Evolutionary conservation across 1,140 invertebrate species (phyloP).

Genomic region (Plutomurus gul): DNA sequence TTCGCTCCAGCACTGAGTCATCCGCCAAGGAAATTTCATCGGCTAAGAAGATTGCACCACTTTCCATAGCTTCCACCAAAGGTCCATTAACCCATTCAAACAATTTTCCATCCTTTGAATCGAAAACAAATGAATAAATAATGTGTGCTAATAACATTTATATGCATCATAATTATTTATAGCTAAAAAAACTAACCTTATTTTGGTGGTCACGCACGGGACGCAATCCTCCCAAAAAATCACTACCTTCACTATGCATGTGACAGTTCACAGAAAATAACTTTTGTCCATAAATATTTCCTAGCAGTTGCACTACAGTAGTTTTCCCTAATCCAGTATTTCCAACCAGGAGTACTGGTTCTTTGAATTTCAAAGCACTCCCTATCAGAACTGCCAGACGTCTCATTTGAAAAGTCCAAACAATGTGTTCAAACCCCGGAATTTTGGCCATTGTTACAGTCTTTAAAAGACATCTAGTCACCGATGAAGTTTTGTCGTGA

Average conservation of each 20-base stretch:
- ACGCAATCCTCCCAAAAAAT: slow-evolving; percentile 93
- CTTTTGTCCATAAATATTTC: slow-evolving; percentile 67
- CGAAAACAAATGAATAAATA: too few relatives aligned
- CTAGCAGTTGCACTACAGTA: slow-evolving; percentile 88
- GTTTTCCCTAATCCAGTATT: slow-evolving; percentile 99
- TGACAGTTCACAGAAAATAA: slow-evolving; percentile 93
- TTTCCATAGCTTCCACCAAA: slow-evolving; percentile 85
- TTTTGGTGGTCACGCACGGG: slow-evolving; percentile 72
- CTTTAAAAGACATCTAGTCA: slow-evolving; percentile 74
- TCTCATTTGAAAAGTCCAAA: slow-evolving; percentile 92
- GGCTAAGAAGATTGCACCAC: slow-evolving; percentile 86
- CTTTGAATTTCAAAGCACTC: slow-evolving; percentile 87
- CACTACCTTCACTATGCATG: slow-evolving; percentile 96
- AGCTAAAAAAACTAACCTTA: not conserved
- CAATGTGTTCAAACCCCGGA: slow-evolving; percentile 75
- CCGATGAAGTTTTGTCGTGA: slow-evolving; percentile 72
- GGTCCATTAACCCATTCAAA: slow-evolving; percentile 99
- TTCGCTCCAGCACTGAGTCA: slow-evolving; percentile 95
- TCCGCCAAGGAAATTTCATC: slow-evolving; percentile 99
- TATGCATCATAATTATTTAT: not conserved
- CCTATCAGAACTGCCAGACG: slow-evolving; percentile 88
- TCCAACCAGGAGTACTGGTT: slow-evolving; percentile 94
- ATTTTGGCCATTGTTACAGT: slow-evolving; percentile 64
- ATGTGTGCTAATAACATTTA: too few relatives aligned
- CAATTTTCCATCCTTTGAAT: slow-evolving; percentile 62